Base-by-base conservation (phyloP, 2,888 invertebrate species). In the Netelia fuscicornis region DNA sequence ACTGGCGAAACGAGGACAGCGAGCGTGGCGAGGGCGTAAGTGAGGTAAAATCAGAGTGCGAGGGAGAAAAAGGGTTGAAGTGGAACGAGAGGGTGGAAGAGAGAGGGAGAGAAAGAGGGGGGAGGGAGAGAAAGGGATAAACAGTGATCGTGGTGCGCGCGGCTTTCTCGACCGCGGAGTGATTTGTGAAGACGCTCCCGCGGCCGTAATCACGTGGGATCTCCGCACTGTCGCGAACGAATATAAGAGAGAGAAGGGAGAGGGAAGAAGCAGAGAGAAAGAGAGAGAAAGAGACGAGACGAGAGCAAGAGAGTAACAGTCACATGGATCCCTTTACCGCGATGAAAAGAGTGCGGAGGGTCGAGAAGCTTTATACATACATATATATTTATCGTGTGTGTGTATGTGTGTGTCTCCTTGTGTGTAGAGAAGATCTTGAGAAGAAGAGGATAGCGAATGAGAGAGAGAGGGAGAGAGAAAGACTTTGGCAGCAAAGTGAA, bases 131-230 rank as follows among this genome's bases (percentile, higher is more conserved):
- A 83, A 81, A 86, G 83, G 75, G 75, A 74, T 81, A 71, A 77
- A 76, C 64, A 74, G 54, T 65, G 79, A 71, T 56, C 56, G 75
- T 68, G 84, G 77, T 68, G 64, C 58, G 75, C 83, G 72, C 76
- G 71, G 83, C 77, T 84, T 82, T 71, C 85, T 83, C 82, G 82
- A 83, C 85, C 83, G 80, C 90, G 91, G 85, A 93, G 93, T 93
- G 93, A 93, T 93, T 93, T 93, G 93, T 93, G 93, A 93, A 93
- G 93, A 93, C 92, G 92, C 93, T 93, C 91, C 91, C 90, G 93
- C 90, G 88, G 89, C 87, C 90, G 93, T 93, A 93, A 93, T 93
- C 93, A 93, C 92, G 92, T 92, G 93, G 91, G 93, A 93, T 93
- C 93, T 93, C 90, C 86, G 90, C 88, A 88, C 91, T 92, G 92